A percentile compares a stretch with the other conserved stretches of the same genome.
Conservation (phyloP, 2,888 invertebrate species). For the Cryptus armator region DNA sequence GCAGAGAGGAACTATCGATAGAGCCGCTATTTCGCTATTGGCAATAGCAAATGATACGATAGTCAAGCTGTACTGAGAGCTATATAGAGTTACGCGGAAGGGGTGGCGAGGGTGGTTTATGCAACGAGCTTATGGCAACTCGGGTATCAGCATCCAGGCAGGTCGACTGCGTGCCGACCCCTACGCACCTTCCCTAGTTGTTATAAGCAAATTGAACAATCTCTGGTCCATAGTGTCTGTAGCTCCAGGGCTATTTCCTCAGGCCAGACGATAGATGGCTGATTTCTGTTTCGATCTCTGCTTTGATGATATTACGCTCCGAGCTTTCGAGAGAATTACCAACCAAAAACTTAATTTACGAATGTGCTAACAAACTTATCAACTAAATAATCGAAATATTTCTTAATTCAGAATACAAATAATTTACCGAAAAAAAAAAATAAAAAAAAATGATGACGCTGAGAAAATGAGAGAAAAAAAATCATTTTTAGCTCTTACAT, state of each 20-base stretch:
- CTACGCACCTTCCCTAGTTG: neutral
- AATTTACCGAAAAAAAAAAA: neutral
- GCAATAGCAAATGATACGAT: conserved; percentile 24
- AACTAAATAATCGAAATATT: neutral
- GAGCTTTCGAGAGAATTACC: neutral
- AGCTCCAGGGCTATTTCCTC: neutral
- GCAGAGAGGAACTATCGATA: conserved; percentile 23
- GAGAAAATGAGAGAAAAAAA: neutral
- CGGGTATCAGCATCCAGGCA: conserved; percentile 2
- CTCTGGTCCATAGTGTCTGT: neutral
- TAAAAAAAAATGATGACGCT: neutral
- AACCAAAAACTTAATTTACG: neutral
- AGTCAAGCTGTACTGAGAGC: neutral
- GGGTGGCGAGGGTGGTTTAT: conserved; percentile 1
- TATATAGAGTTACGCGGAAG: neutral
- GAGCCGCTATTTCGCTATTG: conserved; percentile 27
- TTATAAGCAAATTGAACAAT: neutral
- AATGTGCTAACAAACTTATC: too few relatives aligned
- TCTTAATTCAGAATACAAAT: neutral
- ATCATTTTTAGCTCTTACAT: neutral
- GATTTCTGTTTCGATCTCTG: neutral
- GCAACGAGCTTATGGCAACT: neutral
- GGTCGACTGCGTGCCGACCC: neutral
- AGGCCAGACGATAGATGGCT: neutral
- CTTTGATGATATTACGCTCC: neutral